Evolutionary conservation across 1,140 invertebrate species (phyloP).

Genomic region (Cotesia glomerata): DNA sequence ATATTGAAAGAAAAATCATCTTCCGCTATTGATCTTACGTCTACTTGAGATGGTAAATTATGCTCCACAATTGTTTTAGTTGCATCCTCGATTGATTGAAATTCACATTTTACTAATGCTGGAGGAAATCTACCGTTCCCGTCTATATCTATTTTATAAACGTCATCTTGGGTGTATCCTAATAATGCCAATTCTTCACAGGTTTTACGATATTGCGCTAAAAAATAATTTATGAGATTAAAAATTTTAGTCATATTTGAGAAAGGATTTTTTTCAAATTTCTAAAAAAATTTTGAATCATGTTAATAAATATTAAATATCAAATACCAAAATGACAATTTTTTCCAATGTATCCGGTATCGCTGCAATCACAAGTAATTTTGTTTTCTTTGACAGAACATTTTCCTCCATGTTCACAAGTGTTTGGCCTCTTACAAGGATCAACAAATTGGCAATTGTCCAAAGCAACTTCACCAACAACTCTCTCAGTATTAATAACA

Average conservation of each 20-base stretch:
- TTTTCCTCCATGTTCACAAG: constrained; percentile 88
- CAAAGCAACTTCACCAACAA: constrained; percentile 85
- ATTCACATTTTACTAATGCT: constrained; percentile 88
- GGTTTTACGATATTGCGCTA: constrained; percentile 84
- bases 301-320: not conserved
- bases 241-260: not conserved
- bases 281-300: no score
- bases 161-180: constrained; percentile 84
- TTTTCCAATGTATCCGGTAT: constrained; percentile 86
- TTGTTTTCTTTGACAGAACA: constrained; percentile 88
- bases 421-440: constrained; percentile 85
- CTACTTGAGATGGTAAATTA: constrained; percentile 88
- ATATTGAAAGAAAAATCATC: constrained; percentile 84
- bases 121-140: constrained; percentile 90
- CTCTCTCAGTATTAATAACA: constrained; percentile 80
- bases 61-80: constrained; percentile 92
- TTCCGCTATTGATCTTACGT: constrained; percentile 77
- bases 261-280: no score
- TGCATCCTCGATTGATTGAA: constrained; percentile 82
- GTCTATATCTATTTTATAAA: constrained; percentile 91
- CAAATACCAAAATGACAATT: constrained; percentile 87
- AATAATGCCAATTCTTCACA: constrained; percentile 90
- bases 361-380: constrained; percentile 86
- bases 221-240: constrained; percentile 31
- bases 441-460: constrained; percentile 92